A percentile compares a stretch with the other conserved stretches of the same genome.
These are phyloP conservation scores for Callospermophilus lateralis DNA, from an alignment of 2,113 vertebrate species.

Conservation along the genomic window DNA sequence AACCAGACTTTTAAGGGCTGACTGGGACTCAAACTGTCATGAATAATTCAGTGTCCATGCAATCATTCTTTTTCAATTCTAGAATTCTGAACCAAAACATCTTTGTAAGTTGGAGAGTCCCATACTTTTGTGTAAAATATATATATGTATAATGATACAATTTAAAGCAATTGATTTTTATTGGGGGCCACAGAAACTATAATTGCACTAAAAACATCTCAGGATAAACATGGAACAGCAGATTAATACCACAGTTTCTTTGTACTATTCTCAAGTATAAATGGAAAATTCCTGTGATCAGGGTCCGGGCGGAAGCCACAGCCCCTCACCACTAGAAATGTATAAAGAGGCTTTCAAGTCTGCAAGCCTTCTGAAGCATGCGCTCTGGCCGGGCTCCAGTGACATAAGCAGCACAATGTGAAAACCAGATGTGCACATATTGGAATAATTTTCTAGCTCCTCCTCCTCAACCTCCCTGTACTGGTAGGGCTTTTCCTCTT, in stretches of 20 bases:
- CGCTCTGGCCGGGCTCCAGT: constrained; percentile 57
- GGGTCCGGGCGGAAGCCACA: constrained; percentile 56
- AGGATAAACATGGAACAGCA: neutral
- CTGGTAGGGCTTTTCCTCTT: constrained; percentile 47
- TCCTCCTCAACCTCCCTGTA: neutral
- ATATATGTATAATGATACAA: constrained; percentile 40
- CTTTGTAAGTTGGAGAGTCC: neutral
- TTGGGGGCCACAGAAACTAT: neutral
- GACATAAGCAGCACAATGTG: constrained; percentile 54
- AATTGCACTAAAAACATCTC: constrained; percentile 38
- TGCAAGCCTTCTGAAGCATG: constrained; percentile 21
- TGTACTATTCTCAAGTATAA: constrained; percentile 25
- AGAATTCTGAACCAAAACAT: constrained; percentile 26
- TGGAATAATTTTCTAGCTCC: constrained; percentile 54
- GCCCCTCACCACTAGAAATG: constrained; percentile 26
- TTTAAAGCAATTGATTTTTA: neutral
- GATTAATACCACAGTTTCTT: constrained; percentile 57
- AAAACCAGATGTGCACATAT: constrained; percentile 61
- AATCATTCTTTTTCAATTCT: constrained; percentile 17
- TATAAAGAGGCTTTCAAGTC: constrained; percentile 72
- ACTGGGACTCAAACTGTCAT: neutral
- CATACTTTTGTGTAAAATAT: neutral
- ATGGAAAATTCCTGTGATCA: constrained; percentile 63
- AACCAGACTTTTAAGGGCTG: neutral
- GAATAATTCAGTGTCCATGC: neutral